A percentile compares a stretch with the other conserved stretches of the same genome.
These are phyloP conservation scores for Cyaniris semiargus DNA, from an alignment of 2,888 invertebrate species.

Conservation along the genomic window DNA sequence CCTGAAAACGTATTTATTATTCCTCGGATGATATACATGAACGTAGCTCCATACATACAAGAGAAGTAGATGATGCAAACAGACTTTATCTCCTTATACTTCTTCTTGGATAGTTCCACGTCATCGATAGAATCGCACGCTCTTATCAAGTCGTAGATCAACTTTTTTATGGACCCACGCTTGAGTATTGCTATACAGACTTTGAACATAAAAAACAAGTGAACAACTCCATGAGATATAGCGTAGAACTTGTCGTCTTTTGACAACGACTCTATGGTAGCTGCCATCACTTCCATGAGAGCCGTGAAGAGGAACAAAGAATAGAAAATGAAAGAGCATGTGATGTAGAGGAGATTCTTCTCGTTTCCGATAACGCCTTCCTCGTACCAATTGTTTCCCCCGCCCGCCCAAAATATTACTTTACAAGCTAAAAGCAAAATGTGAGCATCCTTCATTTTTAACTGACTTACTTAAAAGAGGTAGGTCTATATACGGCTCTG, in stretches of 20 bases:
- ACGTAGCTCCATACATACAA: slow-evolving; percentile 20
- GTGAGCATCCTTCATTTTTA: slow-evolving; percentile 22
- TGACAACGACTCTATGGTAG: neutral
- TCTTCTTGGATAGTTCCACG: neutral
- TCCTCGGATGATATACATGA: slow-evolving; percentile 16
- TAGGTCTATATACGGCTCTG: too few species aligned
- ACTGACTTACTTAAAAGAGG: neutral
- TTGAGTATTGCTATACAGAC: neutral
- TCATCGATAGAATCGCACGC: slow-evolving; percentile 8
- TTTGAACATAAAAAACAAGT: slow-evolving; percentile 4
- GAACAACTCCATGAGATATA: neutral
- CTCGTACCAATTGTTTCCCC: slow-evolving; percentile 6
- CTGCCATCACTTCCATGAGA: neutral
- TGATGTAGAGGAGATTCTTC: neutral
- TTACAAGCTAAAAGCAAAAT: slow-evolving; percentile 15
- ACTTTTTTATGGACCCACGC: neutral
- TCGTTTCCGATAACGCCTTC: slow-evolving; percentile 4
- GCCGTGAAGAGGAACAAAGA: neutral
- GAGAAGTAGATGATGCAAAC: neutral
- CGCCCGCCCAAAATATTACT: slow-evolving; percentile 8
- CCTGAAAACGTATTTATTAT: neutral
- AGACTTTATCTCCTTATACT: neutral
- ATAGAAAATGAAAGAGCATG: neutral
- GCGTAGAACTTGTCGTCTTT: slow-evolving; percentile 17
- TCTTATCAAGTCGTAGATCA: slow-evolving; percentile 1